Evolutionary conservation across 2,888 invertebrate species (phyloP).

Genomic region (Auanema freiburgensis): DNA sequence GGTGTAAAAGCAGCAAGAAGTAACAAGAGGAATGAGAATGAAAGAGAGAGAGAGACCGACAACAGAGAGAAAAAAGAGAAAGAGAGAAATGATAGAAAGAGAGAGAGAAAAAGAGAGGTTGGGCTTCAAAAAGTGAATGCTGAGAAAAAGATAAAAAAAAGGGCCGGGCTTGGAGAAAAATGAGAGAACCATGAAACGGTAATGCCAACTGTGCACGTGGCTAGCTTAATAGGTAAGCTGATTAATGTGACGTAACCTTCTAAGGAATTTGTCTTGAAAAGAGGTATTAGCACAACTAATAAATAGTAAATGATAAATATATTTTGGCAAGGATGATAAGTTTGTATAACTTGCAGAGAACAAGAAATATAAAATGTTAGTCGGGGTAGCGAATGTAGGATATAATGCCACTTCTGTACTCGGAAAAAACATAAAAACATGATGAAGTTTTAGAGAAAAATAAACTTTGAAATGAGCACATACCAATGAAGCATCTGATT

Average conservation of each 20-base stretch:
- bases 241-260: no score
- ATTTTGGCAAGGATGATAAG: no score
- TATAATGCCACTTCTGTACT: no score
- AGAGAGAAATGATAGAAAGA: constrained; percentile 7
- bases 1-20: constrained; percentile 2
- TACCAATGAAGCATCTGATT: neutral
- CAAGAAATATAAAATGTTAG: neutral
- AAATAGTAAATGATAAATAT: no score
- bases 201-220: neutral
- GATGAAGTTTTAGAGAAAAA: constrained; percentile 1
- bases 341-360: neutral
- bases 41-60: constrained; percentile 14
- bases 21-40: constrained; percentile 5
- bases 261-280: neutral
- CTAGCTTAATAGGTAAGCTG: no score
- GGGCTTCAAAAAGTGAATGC: neutral
- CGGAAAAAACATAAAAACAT: neutral
- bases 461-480: constrained; percentile 13
- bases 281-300: no score
- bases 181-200: neutral
- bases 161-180: no score
- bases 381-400: no score
- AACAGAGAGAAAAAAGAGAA: neutral
- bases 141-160: no score
- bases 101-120: constrained; percentile 7